Base-by-base conservation (phyloP, 2,888 invertebrate genomes). In the Helobdella robusta region DNA sequence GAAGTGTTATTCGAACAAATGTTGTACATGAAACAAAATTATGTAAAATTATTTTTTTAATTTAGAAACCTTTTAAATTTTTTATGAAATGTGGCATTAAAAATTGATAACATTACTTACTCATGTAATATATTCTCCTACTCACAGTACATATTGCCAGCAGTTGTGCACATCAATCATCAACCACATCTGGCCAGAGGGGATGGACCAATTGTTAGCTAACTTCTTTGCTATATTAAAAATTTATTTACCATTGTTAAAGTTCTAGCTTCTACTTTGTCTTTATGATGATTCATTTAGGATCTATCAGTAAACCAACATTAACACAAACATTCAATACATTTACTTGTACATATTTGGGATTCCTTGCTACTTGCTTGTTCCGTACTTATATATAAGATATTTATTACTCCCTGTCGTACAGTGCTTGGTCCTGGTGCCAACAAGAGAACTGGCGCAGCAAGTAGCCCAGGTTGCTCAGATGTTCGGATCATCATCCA, bases 151-250 rank as follows among this genome's bases (percentile, higher is more conserved):
- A 78, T 82, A 64, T 74, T 82, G 50, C 95, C 95, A 62, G 92
- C 92, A 23, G 89, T 94, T 72, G 89, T 95, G 25, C 95, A 97
- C 77, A 93, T 94, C 58, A 90, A 89, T 73, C 86, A 92, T 77
- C 93, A 94, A 76, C 87, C 89, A 3, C 85, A 88, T 69, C 81
- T 95, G 70, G 83, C 87, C 72, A 83, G 89, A 73, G 89, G 90
- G 68, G 94, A 95, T 79, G 95, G 95, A 25, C 95, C 95, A 2
- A 89, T 94, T 74, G 81, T 82, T 72, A 76, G 68, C 64, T 35
- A 35, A 18, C 18, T 23, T 30, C 32, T 32, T 28, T 30, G 23
- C 15, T 59, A 28, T 59, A 28, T 20, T 52, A 52, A 15, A 18
- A 52, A n/a, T n/a, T n/a, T n/a, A n/a, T n/a, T n/a, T n/a, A n/a